Percentiles rank a stretch among this genome's conserved stretches.
Evolutionary conservation across 2,113 vertebrate species (phyloP).

Genomic region (Anarrhichthys ocellatus): DNA sequence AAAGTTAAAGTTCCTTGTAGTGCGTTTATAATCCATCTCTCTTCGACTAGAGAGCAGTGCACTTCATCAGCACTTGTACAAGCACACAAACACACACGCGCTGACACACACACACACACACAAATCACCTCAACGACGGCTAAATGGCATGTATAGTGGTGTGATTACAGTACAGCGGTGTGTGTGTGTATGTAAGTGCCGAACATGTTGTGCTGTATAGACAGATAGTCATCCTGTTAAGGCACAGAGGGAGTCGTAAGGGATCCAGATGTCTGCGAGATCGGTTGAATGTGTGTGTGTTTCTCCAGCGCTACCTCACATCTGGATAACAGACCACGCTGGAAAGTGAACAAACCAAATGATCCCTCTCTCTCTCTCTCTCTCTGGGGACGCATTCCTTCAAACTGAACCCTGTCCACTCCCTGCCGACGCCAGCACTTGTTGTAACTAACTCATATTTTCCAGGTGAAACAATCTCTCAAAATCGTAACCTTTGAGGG

Average conservation of each 20-base stretch:
- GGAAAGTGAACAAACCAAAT: slow-evolving; percentile 49
- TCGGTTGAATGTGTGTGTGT: slow-evolving; percentile 5
- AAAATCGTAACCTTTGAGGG: slow-evolving; percentile 7
- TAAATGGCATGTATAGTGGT: slow-evolving; percentile 8
- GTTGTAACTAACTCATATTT: slow-evolving; percentile 14
- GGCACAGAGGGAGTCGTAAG: slow-evolving; percentile 64
- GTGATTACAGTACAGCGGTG: background rate
- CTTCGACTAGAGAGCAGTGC: background rate
- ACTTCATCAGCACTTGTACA: slow-evolving; percentile 23
- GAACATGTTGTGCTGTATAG: slow-evolving; percentile 1
- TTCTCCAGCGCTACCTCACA: slow-evolving; percentile 70
- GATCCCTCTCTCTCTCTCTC: slow-evolving; percentile 1
- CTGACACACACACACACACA: slow-evolving; percentile 4
- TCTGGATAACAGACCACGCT: slow-evolving; percentile 88
- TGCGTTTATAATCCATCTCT: slow-evolving; percentile 19
- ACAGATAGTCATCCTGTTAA: slow-evolving; percentile 38
- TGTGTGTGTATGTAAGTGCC: slow-evolving; percentile 1
- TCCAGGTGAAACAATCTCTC: slow-evolving; percentile 37
- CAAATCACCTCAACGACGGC: slow-evolving; percentile 28
- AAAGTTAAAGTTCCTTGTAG: background rate
- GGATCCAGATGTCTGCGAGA: slow-evolving; percentile 47
- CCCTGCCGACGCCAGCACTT: slow-evolving; percentile 27
- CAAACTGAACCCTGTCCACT: slow-evolving; percentile 43
- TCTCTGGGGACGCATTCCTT: slow-evolving; percentile 66
- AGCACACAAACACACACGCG: background rate